These are phyloP conservation scores for Peromyscus californicus DNA, from an alignment of 2,113 vertebrate species.

Conservation along the genomic window DNA sequence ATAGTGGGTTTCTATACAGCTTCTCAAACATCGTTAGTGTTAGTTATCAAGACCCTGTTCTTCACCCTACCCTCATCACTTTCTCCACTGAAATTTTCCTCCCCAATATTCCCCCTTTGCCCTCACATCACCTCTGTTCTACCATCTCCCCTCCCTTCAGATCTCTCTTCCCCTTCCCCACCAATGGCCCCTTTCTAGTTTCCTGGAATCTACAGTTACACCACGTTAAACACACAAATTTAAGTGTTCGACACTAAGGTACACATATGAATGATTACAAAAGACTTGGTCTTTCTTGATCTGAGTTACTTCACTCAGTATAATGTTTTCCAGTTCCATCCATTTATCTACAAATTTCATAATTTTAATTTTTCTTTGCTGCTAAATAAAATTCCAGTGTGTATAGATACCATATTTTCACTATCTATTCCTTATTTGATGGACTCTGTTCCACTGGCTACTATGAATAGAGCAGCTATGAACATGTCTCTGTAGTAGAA, in stretches of 20 bases:
- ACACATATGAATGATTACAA: not conserved
- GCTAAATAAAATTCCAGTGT: not conserved
- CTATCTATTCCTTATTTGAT: not conserved
- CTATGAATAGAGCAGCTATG: not conserved
- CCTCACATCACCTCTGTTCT: not conserved
- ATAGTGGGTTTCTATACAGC: not conserved
- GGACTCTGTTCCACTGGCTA: not conserved
- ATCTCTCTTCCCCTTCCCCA: not conserved
- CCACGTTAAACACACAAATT: not conserved
- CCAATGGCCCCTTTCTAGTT: not conserved
- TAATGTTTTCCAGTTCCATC: not conserved
- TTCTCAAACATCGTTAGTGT: not conserved
- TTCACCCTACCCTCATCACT: not conserved
- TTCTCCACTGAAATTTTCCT: not conserved
- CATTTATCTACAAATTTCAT: not conserved
- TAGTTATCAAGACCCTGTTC: not conserved
- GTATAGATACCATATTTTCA: not conserved
- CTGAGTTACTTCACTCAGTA: not conserved
- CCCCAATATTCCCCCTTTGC: not conserved
- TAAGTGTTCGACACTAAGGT: not conserved
- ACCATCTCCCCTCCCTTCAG: not conserved
- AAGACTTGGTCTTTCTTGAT: not conserved
- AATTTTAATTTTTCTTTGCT: not conserved
- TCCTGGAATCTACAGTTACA: not conserved
- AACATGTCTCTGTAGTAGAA: not conserved